Conservation (phyloP, 2,113 vertebrate species). For the Syngnathus typhle region DNA sequence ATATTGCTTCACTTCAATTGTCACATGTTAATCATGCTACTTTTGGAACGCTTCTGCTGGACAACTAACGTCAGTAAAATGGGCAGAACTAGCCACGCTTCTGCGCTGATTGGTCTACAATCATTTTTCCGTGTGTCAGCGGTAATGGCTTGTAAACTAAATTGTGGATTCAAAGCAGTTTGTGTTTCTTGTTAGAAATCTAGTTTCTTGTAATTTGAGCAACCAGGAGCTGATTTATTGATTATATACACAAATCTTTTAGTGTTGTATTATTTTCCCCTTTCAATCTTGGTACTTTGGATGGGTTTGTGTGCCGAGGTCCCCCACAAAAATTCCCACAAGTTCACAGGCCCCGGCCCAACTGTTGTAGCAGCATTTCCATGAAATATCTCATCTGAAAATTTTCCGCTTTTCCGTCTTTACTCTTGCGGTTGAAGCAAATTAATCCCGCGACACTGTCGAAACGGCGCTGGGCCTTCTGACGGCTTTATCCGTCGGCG, state of each 20-base stretch:
- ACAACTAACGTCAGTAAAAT: neutral
- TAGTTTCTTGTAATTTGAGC: neutral
- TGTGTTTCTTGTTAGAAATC: neutral
- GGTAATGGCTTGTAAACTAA: neutral
- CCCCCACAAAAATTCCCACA: constrained; percentile 28
- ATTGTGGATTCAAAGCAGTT: neutral
- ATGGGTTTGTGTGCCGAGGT: neutral
- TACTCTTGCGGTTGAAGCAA: constrained; percentile 37
- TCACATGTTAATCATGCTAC: neutral
- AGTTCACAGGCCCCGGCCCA: constrained; percentile 15
- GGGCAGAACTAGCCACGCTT: neutral
- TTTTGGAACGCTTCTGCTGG: neutral
- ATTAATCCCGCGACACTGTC: constrained; percentile 43
- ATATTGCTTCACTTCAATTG: neutral
- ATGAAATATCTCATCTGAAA: constrained; percentile 35
- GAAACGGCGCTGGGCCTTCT: constrained; percentile 28
- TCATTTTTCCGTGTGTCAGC: neutral
- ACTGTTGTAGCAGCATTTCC: constrained; percentile 38
- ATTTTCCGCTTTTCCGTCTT: constrained; percentile 55
- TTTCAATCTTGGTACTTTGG: constrained; percentile 25
- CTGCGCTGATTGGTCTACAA: neutral
- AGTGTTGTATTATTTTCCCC: constrained; percentile 2
- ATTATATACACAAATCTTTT: neutral
- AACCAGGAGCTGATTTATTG: neutral
- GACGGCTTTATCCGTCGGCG: constrained; percentile 51